Evolutionary conservation across 2,888 invertebrate genomes (phyloP), one percentile per base, ranked within the genome.

Genomic region (Harpalus rubripes): DNA sequence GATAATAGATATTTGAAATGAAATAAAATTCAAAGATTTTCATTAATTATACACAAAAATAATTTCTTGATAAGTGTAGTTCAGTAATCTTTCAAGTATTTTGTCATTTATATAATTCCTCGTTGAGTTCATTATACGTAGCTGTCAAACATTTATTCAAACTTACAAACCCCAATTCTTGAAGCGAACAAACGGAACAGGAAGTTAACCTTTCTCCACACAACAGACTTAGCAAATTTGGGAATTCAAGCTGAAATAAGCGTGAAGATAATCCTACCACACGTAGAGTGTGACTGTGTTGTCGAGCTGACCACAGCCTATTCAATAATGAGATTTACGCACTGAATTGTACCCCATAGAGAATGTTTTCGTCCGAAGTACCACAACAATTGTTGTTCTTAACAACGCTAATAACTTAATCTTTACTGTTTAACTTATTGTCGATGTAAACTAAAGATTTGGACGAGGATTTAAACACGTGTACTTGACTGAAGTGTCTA

Each of bases 141-240:
- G 32, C 18, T 74, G 72, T 74, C 72, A 74, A 74, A 74, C 72
- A 74, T 74, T 74, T 74, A 74, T 74, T 74, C 18, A 74, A 74
- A 41, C 44, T 15, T 7, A 44, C 16, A 41, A 74, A 10, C 10
- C 72, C n/a, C 41, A 32, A 68, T 68, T 68, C 68, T 52, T 52
- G 44, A 12, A 32, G 12, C 8, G 18, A 72, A 74, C 72, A 10
- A 74, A 74, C 44, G 72, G 72, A 44, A 74, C 72, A 74, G 72
- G 72, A 74, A 74, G 72, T 74, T 74, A 74, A 44, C 72, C 72
- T 44, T 74, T 10, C 44, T 74, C 18, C 18, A 12, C 44, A 44
- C 41, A 68, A 41, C 68, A 68, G 41, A 44, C 68, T 68, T 39
- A 74, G 18, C 72, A 74, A 68, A 74, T 74, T 74, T 44, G 15